Conservation (phyloP, 2,797 vertebrate genomes). For the Echiichthys vipera region DNA sequence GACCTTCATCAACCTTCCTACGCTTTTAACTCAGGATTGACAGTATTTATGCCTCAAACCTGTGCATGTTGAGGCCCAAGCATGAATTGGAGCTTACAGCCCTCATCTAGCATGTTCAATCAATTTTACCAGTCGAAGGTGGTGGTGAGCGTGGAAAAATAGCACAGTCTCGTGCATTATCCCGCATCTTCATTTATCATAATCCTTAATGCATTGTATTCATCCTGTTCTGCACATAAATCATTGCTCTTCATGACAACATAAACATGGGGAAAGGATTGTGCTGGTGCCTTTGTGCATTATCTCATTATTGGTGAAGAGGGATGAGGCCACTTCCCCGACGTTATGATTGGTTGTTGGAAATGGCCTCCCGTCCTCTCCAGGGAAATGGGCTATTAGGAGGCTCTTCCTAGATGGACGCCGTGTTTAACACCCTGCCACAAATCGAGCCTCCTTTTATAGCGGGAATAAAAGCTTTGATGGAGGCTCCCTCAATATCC, state of each 20-base stretch:
- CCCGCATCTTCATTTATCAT: slow-evolving; percentile 47
- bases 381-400: slow-evolving; percentile 60
- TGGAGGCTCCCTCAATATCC: slow-evolving; percentile 17
- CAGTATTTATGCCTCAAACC: slow-evolving; percentile 43
- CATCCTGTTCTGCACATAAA: slow-evolving; percentile 51
- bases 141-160: neutral
- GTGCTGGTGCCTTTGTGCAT: slow-evolving; percentile 43
- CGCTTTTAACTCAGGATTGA: slow-evolving; percentile 28
- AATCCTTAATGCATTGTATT: slow-evolving; percentile 23
- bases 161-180: slow-evolving; percentile 12
- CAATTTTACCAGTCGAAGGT: slow-evolving; percentile 22
- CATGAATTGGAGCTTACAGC: slow-evolving; percentile 19
- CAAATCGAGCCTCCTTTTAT: slow-evolving; percentile 49
- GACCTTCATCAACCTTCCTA: slow-evolving; percentile 33
- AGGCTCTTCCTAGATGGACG: slow-evolving; percentile 34
- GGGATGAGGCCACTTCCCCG: slow-evolving; percentile 6
- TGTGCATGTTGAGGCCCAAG: slow-evolving; percentile 14
- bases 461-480: slow-evolving; percentile 38
- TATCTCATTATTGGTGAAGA: slow-evolving; percentile 64
- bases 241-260: slow-evolving; percentile 38
- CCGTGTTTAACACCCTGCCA: slow-evolving; percentile 48
- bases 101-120: slow-evolving; percentile 17
- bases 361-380: slow-evolving; percentile 59
- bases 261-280: slow-evolving; percentile 19
- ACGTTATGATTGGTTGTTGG: slow-evolving; percentile 48